Evolutionary conservation across 2,113 vertebrate genomes (phyloP).

Genomic region (Mus musculus): GRCm39 chr7:116019501-116020000

Average conservation of each 20-base stretch:
- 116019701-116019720: too few relatives aligned
- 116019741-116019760: too few relatives aligned
- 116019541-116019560: background rate
- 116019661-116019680: background rate
- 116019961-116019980: background rate
- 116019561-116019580: background rate
- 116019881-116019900: too few relatives aligned
- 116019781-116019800: too few relatives aligned
- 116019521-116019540: background rate
- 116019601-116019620: background rate
- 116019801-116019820: too few relatives aligned
- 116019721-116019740: too few relatives aligned
- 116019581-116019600: background rate
- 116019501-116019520: background rate
- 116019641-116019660: background rate
- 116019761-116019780: too few relatives aligned
- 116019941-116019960: background rate
- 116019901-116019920: too few relatives aligned
- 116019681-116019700: background rate
- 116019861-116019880: too few relatives aligned
- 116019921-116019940: background rate
- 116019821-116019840: too few relatives aligned
- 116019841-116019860: too few relatives aligned
- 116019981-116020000: background rate
- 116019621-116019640: background rate